These are phyloP conservation scores for Hassar affinis DNA, from an alignment of 2,113 vertebrate genomes.

Conservation along the genomic window DNA sequence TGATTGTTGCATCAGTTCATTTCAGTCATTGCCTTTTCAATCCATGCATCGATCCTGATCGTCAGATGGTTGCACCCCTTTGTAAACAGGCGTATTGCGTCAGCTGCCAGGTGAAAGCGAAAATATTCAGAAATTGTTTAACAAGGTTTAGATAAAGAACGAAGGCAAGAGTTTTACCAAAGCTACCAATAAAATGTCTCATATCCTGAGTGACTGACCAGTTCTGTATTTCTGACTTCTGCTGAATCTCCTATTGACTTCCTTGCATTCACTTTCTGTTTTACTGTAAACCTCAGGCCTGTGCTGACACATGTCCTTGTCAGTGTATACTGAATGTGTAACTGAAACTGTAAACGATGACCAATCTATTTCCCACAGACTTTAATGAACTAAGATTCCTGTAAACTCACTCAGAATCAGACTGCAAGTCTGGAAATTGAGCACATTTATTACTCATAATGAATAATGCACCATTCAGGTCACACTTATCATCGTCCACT, in stretches of 20 bases:
- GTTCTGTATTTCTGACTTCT: neutral
- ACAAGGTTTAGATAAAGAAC: neutral
- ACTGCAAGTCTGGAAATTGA: conserved; percentile 4
- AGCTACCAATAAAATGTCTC: neutral
- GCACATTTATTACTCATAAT: conserved; percentile 17
- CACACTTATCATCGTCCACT: neutral
- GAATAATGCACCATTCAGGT: conserved; percentile 8
- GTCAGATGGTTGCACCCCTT: neutral
- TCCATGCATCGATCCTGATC: neutral
- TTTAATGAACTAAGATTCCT: neutral
- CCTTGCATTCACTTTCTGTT: neutral
- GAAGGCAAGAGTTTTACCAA: neutral
- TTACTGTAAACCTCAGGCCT: neutral
- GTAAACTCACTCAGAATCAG: conserved; percentile 1
- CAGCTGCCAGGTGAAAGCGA: too few relatives aligned
- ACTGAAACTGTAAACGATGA: conserved; percentile 31
- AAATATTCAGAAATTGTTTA: neutral
- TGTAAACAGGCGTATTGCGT: neutral
- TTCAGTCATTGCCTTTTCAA: neutral
- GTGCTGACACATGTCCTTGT: neutral
- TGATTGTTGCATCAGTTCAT: neutral
- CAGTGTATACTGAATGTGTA: neutral
- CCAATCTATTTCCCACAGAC: neutral
- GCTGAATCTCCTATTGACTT: neutral
- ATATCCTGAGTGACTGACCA: neutral